These are phyloP conservation scores for Dermatemys mawii DNA, from an alignment of 2,113 vertebrate genomes.

Conservation along the genomic window DNA sequence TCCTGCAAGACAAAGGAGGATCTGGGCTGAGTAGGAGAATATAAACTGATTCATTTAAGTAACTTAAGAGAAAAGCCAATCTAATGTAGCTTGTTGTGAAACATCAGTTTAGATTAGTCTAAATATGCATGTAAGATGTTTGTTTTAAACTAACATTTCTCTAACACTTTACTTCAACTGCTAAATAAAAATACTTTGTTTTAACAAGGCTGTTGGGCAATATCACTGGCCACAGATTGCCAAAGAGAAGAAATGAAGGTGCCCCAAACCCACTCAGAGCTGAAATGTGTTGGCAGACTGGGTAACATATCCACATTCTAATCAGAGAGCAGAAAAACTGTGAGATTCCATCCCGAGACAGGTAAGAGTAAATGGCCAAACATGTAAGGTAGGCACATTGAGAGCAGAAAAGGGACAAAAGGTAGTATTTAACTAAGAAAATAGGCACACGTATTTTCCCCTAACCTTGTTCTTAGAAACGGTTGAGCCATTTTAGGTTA, in stretches of 20 bases:
- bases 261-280: background rate
- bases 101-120: background rate
- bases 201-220: slow-evolving; percentile 20
- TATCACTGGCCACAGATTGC: background rate
- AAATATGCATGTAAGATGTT: background rate
- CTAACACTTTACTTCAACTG: background rate
- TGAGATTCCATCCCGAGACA: background rate
- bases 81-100: background rate
- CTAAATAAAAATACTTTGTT: slow-evolving; percentile 24
- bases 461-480: background rate
- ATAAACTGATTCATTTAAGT: background rate
- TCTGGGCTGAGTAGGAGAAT: background rate
- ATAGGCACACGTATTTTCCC: background rate
- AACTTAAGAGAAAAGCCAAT: background rate
- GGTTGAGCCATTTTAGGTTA: background rate
- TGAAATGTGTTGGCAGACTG: background rate
- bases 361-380: background rate
- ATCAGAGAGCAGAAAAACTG: background rate
- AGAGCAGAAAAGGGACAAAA: background rate
- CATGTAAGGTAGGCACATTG: background rate
- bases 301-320: background rate
- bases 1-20: background rate
- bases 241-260: background rate
- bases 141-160: background rate
- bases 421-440: background rate